Evolutionary conservation across 2,888 invertebrate species (phyloP).

Genomic region (Trilocha varians): DNA sequence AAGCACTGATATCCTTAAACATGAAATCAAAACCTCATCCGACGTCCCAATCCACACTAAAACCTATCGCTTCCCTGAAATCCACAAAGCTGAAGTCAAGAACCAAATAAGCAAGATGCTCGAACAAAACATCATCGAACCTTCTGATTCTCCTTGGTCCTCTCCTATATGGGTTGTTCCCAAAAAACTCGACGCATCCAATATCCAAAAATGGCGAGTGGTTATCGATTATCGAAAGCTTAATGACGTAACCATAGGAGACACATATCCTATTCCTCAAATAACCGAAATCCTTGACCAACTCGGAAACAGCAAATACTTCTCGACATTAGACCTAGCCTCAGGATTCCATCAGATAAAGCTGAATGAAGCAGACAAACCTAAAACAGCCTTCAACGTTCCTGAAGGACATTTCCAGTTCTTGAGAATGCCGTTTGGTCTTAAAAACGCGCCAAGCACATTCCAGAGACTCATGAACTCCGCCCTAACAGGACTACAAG

Average conservation of each 20-base stretch:
- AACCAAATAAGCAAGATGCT: slow-evolving; percentile 15
- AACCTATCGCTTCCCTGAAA: slow-evolving; percentile 15
- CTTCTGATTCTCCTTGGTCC: slow-evolving; percentile 17
- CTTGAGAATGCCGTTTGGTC: background rate
- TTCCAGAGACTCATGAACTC: background rate
- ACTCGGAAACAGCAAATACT: slow-evolving; percentile 14
- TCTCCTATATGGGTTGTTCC: slow-evolving; percentile 19
- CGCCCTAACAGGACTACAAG: background rate
- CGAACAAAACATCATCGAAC: slow-evolving; percentile 16
- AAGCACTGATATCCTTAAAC: slow-evolving; percentile 8
- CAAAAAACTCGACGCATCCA: slow-evolving; percentile 18
- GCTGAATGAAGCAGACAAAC: slow-evolving; percentile 1
- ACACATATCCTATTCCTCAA: slow-evolving; percentile 18
- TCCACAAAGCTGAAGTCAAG: slow-evolving; percentile 15
- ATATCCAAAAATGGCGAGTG: slow-evolving; percentile 15
- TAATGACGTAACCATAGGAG: slow-evolving; percentile 17
- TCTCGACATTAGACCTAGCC: slow-evolving; percentile 2
- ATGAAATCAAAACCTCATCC: slow-evolving; percentile 11
- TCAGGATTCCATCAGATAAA: slow-evolving; percentile 9
- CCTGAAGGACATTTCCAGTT: slow-evolving; percentile 4
- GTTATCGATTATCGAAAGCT: slow-evolving; percentile 18
- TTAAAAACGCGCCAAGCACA: background rate
- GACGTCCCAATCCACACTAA: slow-evolving; percentile 11
- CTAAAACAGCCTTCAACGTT: slow-evolving; percentile 3
- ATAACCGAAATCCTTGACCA: slow-evolving; percentile 19